Evolutionary conservation across 2,888 invertebrate species (phyloP).

Genomic region (Choreutis nemorana): DNA sequence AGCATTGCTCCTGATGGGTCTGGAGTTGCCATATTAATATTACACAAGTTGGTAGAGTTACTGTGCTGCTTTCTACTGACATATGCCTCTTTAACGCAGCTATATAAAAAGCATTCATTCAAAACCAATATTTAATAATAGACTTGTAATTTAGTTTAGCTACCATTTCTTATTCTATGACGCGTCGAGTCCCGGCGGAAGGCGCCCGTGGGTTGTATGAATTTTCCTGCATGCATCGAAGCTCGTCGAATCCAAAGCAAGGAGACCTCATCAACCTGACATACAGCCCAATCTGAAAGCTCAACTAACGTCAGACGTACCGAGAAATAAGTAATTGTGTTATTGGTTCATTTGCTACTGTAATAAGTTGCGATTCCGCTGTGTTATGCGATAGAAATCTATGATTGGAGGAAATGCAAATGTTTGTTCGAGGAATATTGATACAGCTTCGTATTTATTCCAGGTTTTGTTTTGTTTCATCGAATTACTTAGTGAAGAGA

Average conservation of each 20-base stretch:
- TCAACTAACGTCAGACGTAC: conserved; percentile 21
- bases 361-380: conserved; percentile 40
- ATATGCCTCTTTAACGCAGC: no score
- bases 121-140: no score
- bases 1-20: no score
- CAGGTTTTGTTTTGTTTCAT: conserved; percentile 7
- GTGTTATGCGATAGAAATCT: conserved; percentile 34
- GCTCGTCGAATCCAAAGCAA: no score
- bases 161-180: no score
- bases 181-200: conserved; percentile 36
- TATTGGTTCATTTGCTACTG: conserved; percentile 41
- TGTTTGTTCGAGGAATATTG: conserved; percentile 7
- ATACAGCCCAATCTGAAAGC: conserved; percentile 14
- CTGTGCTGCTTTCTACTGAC: no score
- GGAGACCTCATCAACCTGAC: conserved; percentile 16
- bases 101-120: no score
- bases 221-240: conserved; percentile 25
- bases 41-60: no score
- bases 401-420: conserved; percentile 30
- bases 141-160: no score
- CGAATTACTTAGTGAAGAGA: conserved; percentile 14
- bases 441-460: conserved; percentile 16
- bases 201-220: conserved; percentile 39
- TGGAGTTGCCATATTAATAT: no score
- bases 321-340: conserved; percentile 29